phyloP scores from a whole-genome alignment of 2,888 invertebrate species.

The Erannis defoliaria region DNA sequence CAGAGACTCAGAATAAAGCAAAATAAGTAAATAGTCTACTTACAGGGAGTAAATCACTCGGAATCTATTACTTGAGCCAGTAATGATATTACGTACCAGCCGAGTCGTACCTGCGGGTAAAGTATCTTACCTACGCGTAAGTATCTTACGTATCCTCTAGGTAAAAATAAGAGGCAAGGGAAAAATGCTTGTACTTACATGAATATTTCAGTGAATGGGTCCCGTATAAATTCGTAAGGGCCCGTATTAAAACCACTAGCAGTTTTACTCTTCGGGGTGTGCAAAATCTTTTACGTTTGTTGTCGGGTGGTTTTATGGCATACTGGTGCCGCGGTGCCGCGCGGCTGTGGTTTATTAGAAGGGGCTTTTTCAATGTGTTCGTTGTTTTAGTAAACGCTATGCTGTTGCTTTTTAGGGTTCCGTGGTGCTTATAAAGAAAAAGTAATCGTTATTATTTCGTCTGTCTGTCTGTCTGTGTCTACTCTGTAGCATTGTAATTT shows the following conservation, averaged over 20 bases:
- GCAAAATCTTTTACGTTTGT: conserved; percentile 31
- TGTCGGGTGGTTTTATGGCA: conserved; percentile 6
- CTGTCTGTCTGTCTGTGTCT: too few relatives aligned
- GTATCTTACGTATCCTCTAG: conserved; percentile 16
- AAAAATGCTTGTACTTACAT: conserved; percentile 45
- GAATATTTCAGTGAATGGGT: conserved; percentile 52
- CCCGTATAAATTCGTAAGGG: conserved; percentile 49
- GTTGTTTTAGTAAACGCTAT: too few relatives aligned
- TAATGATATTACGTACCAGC: conserved; percentile 33
- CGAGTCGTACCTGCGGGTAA: conserved; percentile 18
- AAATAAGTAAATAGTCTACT: conserved; percentile 28
- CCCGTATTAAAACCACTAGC: conserved; percentile 49
- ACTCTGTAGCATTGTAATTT: too few relatives aligned
- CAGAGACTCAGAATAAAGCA: conserved; percentile 31
- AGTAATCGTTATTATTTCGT: too few relatives aligned
- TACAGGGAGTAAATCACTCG: conserved; percentile 33
- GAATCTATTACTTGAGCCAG: conserved; percentile 35
- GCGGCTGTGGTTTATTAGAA: conserved; percentile 21
- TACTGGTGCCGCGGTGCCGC: conserved; percentile 5
- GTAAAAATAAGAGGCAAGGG: conserved; percentile 45
- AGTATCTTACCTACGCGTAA: conserved; percentile 15
- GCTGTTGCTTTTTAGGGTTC: too few relatives aligned
- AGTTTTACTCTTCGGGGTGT: conserved; percentile 47
- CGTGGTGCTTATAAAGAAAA: too few relatives aligned
- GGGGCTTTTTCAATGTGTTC: conserved; percentile 14